A percentile compares a stretch with the other conserved stretches of the same genome.
Evolutionary conservation across 2,113 vertebrate species (phyloP).

Genomic region (Tauraco erythrolophus): DNA sequence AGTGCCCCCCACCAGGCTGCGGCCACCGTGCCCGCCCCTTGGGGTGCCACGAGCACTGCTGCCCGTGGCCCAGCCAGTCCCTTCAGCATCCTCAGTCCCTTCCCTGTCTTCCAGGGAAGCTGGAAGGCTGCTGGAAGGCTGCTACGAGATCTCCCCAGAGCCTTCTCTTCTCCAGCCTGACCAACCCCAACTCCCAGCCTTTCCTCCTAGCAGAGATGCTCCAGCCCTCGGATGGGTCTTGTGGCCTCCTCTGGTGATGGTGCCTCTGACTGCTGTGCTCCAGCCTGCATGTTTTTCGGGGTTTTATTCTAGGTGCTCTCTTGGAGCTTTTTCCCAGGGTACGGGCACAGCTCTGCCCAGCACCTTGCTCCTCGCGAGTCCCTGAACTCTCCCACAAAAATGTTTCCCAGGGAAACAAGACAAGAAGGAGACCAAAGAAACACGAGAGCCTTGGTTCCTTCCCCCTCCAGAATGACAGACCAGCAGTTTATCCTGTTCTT

Average conservation of each 20-base stretch:
- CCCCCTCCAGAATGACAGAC: not conserved
- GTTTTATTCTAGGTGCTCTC: not conserved
- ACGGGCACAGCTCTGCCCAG: not conserved
- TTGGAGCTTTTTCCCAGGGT: not conserved
- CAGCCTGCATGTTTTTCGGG: fast-evolving
- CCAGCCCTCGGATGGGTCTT: no score
- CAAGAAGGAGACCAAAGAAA: not conserved
- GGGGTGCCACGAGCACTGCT: not conserved
- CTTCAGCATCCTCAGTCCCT: no score
- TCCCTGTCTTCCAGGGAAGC: no score
- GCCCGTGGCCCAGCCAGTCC: not conserved
- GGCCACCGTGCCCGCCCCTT: not conserved
- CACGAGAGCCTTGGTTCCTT: not conserved
- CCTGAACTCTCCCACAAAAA: not conserved
- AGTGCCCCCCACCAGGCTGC: not conserved
- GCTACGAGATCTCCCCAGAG: no score
- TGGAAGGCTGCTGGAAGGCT: no score
- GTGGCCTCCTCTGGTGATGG: no score
- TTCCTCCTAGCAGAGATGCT: no score
- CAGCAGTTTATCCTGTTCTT: not conserved
- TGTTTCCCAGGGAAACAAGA: not conserved
- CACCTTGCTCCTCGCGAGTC: not conserved
- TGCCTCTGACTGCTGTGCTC: not conserved
- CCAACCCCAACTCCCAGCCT: no score
- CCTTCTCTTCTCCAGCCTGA: no score